Evolutionary conservation across 2,888 invertebrate genomes (phyloP), one percentile per base, ranked within the genome.

Genomic region (Cotesia congregata): DNA sequence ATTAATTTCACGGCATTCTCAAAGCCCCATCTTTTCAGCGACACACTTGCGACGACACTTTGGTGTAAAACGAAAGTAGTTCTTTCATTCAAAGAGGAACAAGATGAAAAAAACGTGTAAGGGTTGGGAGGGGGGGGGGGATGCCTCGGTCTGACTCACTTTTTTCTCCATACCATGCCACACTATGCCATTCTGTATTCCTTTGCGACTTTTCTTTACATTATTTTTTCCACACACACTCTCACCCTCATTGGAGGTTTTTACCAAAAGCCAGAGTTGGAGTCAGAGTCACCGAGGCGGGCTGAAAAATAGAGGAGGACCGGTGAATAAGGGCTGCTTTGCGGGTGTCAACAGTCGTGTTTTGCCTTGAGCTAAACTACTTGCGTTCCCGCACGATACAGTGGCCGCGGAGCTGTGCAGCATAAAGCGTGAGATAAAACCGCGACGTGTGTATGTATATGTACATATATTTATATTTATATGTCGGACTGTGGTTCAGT

Each of bases 281-380:
- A 62, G 62, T 17, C 62, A 61, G 71, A 72, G 61, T 72, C 71
- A 72, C 71, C 39, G 71, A 72, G 38, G 71, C 71, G 61, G 39
- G 62, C 62, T 60, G 71, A 73, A 73, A 67, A 73, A 73, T 73
- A 67, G 73, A 65, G 50, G 65, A 73, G 65, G 73, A 73, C 59
- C 67, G 73, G 41, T 73, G 73, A 73, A 73, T 73, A 67, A 65
- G 50, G 41, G 67, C 73, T 59, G 39, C 73, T 73, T 73, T 67
- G 65, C 38, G 30, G 75, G 79, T 78, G 79, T 80, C 79, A 78
- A 80, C 77, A 79, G 78, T 79, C 74, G 68, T 76, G 75, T 77
- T 77, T 40, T 72, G 74, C 64, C 64, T 15, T 64, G 60, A 73
- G 69, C 40, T 39, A 71, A 67, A 71, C 70, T 61, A 79, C 73